Conservation (phyloP, 2,113 vertebrate species). For the Cyanoliseus patagonus region DNA sequence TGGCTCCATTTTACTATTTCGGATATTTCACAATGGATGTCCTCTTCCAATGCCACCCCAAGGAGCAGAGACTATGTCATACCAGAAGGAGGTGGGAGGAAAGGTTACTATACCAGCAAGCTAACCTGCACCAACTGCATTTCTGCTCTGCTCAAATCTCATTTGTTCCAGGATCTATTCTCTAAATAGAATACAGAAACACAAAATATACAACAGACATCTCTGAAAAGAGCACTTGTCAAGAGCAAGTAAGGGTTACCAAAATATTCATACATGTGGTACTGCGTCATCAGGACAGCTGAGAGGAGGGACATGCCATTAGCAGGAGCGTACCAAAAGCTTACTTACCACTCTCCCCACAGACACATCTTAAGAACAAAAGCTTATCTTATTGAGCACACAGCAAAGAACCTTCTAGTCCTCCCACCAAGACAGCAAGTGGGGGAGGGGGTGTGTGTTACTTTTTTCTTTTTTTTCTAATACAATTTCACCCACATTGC, state of each 20-base stretch:
- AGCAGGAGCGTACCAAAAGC: background rate
- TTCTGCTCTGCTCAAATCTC: background rate
- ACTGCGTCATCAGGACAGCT: background rate
- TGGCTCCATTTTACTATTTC: background rate
- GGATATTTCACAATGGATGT: background rate
- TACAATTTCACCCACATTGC: background rate
- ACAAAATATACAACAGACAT: background rate
- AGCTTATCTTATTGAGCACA: background rate
- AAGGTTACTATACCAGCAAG: background rate
- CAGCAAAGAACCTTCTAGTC: background rate
- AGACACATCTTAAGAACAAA: background rate
- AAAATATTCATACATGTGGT: background rate
- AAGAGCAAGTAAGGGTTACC: background rate
- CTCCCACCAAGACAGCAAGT: background rate
- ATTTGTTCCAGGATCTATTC: background rate
- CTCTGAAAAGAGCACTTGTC: background rate
- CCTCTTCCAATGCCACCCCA: background rate
- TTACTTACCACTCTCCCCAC: background rate
- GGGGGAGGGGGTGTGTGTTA: background rate
- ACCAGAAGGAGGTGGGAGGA: background rate
- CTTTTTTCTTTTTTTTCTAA: background rate
- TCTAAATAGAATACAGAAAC: background rate
- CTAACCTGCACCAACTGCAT: accelerated
- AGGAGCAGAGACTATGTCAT: background rate
- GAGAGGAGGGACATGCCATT: background rate